Percentiles rank a stretch among this genome's conserved stretches.
Conservation (phyloP, 2,888 invertebrate genomes). For the Baronia brevicornis region DNA sequence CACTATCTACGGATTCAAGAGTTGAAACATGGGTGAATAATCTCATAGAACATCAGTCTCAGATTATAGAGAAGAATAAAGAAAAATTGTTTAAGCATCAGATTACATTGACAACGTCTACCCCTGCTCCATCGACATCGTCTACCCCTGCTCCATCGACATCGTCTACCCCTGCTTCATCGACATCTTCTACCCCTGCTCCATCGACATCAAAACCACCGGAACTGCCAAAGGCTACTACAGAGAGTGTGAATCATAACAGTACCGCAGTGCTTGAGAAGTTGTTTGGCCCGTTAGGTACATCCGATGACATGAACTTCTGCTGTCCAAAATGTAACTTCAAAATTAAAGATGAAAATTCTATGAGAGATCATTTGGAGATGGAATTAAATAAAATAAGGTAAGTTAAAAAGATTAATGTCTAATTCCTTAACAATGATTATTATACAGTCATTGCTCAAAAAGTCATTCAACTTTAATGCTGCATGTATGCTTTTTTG, state of each 20-base stretch:
- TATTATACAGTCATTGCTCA: no score
- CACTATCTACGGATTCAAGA: constrained; percentile 50
- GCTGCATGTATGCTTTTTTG: no score
- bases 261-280: constrained; percentile 32
- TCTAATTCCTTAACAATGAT: constrained; percentile 6
- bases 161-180: constrained; percentile 18
- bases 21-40: constrained; percentile 72
- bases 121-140: constrained; percentile 14
- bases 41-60: constrained; percentile 43
- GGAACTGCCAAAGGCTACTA: constrained; percentile 2
- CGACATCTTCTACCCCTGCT: constrained; percentile 2
- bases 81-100: constrained; percentile 38
- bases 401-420: constrained; percentile 27
- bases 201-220: background rate
- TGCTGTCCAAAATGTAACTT: constrained; percentile 52
- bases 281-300: constrained; percentile 49
- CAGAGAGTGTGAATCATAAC: constrained; percentile 10
- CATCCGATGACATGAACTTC: constrained; percentile 30
- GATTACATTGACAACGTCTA: constrained; percentile 24
- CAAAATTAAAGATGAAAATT: constrained; percentile 31
- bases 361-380: constrained; percentile 53
- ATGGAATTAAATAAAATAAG: constrained; percentile 55
- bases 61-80: constrained; percentile 36
- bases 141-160: background rate
- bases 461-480: no score